These are phyloP conservation scores for Motacilla alba DNA, from an alignment of 2,113 vertebrate species.

Conservation along the genomic window DNA sequence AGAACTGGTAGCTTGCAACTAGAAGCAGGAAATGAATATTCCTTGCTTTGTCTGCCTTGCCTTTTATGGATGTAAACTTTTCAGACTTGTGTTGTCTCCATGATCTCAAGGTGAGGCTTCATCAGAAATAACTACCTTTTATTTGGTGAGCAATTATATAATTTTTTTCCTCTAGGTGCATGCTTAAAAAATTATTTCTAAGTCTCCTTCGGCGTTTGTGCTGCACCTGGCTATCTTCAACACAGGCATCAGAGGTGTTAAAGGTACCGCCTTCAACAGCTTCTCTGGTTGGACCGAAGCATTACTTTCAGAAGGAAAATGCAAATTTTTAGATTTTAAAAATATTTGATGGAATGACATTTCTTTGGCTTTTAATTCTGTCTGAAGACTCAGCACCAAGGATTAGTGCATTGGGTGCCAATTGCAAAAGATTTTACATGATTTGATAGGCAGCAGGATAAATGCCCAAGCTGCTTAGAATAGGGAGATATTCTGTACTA, in stretches of 20 bases:
- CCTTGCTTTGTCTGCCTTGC: background rate
- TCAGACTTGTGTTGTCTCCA: background rate
- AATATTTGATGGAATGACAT: background rate
- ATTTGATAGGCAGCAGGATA: background rate
- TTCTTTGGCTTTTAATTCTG: slow-evolving; percentile 35
- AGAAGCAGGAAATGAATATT: background rate
- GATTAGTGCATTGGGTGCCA: background rate
- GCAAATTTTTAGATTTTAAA: background rate
- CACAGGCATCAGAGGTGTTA: background rate
- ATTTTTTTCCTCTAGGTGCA: background rate
- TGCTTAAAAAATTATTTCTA: background rate
- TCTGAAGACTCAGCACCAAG: background rate
- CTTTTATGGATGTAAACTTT: background rate
- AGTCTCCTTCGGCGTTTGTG: background rate
- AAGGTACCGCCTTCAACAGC: background rate
- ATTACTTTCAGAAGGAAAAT: background rate
- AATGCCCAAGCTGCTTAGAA: background rate
- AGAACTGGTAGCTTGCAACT: background rate
- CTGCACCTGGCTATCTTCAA: background rate
- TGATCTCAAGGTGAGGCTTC: background rate
- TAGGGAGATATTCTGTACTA: background rate
- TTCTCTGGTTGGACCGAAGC: background rate
- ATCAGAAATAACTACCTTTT: background rate
- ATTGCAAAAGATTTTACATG: background rate
- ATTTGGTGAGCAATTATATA: background rate